phyloP scores from a whole-genome alignment of 1,140 invertebrate genomes.

The Oncopeltus fasciatus region DNA sequence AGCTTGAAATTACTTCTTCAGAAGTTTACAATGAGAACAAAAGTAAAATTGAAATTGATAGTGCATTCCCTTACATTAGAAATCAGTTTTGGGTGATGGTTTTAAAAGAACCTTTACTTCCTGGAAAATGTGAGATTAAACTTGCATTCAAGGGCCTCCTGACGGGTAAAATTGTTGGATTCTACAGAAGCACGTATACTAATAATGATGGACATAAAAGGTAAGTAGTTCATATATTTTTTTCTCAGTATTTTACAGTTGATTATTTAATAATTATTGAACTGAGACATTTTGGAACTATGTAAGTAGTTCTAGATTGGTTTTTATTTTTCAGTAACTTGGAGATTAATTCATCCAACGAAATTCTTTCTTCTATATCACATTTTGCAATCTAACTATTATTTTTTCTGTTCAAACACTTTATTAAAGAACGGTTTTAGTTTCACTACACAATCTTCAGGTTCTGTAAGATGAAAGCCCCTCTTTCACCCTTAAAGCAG shows the following conservation, averaged over 20 bases:
- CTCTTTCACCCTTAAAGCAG: no score
- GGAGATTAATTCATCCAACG: no score
- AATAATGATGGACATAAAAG: slow-evolving; percentile 9
- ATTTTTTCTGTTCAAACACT: no score
- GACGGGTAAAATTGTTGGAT: slow-evolving; percentile 51
- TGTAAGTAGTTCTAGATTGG: no score
- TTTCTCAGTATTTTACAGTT: neutral
- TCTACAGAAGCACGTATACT: slow-evolving; percentile 61
- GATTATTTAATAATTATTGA: neutral
- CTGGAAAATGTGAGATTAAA: slow-evolving; percentile 44
- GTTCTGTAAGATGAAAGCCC: no score
- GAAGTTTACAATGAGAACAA: slow-evolving; percentile 25
- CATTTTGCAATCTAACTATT: no score
- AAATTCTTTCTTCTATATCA: no score
- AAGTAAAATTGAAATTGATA: slow-evolving; percentile 27
- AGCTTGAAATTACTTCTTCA: slow-evolving; percentile 35
- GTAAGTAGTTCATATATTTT: neutral
- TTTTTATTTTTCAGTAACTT: no score
- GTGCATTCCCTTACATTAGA: slow-evolving; percentile 35
- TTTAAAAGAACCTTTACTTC: slow-evolving; percentile 33
- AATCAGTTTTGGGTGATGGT: slow-evolving; percentile 54
- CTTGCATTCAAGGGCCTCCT: slow-evolving; percentile 55
- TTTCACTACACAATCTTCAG: no score
- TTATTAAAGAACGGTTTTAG: no score
- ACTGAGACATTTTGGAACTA: neutral